Conservation (phyloP, 2,113 vertebrate genomes). For the Macroglossus sobrinus region DNA sequence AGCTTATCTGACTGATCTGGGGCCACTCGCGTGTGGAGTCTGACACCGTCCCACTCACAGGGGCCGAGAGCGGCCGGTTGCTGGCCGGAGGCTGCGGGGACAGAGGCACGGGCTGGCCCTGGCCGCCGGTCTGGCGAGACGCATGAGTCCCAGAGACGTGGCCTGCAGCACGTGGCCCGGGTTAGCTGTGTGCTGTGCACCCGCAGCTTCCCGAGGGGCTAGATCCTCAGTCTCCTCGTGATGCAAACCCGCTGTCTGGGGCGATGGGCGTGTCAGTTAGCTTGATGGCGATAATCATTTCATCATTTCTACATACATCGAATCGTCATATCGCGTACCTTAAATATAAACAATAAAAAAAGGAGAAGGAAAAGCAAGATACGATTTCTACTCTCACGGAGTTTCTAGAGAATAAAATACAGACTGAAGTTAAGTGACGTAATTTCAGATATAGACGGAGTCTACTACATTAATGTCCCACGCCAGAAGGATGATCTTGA, state of each 20-base stretch:
- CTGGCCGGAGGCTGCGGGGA: no score
- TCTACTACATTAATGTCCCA: background rate
- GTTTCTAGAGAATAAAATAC: background rate
- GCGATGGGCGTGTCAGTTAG: background rate
- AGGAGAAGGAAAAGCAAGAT: background rate
- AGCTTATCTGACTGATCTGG: no score
- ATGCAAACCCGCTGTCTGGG: background rate
- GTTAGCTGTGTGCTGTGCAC: accelerated
- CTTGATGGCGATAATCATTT: background rate
- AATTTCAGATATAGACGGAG: background rate
- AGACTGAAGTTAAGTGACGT: background rate
- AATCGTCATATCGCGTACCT: background rate
- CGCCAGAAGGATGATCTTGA: background rate
- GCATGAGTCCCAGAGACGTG: background rate
- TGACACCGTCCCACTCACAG: background rate
- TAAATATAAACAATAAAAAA: background rate
- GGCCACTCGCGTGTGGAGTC: background rate
- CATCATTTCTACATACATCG: accelerated
- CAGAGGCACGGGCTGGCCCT: background rate
- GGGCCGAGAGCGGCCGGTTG: background rate
- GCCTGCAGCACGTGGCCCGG: background rate
- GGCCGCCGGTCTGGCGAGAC: no score
- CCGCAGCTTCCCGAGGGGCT: no score
- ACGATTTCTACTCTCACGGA: background rate
- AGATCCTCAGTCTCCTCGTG: background rate